Percentiles rank a stretch among this genome's conserved stretches.
phyloP scores from a whole-genome alignment of 2,888 invertebrate genomes.

The Chrysolina oricalcia region DNA sequence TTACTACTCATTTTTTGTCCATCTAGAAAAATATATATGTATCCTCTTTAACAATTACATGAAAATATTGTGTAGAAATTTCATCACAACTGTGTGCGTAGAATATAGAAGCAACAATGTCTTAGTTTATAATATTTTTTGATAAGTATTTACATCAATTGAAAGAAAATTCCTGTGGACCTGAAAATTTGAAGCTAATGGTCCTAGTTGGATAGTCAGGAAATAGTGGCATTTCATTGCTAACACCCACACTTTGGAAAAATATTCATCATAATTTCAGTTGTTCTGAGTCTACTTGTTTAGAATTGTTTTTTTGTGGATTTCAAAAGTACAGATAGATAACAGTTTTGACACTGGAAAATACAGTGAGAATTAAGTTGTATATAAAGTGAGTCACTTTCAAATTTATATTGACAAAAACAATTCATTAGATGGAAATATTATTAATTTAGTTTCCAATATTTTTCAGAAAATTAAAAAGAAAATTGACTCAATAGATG shows the following conservation, averaged over 20 bases:
- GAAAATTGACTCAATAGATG: background rate
- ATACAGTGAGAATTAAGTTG: background rate
- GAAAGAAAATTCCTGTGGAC: constrained; percentile 21
- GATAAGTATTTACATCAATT: constrained; percentile 35
- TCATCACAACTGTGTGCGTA: constrained; percentile 55
- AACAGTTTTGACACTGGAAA: background rate
- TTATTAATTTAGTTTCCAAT: background rate
- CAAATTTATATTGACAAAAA: background rate
- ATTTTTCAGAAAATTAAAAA: background rate
- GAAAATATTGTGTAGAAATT: constrained; percentile 47
- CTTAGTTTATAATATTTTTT: constrained; percentile 28
- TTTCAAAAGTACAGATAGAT: background rate
- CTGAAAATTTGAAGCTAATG: constrained; percentile 20
- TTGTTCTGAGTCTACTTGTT: background rate
- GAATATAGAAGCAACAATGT: constrained; percentile 47
- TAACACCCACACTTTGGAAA: constrained; percentile 5
- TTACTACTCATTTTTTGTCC: background rate
- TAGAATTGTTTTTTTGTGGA: background rate
- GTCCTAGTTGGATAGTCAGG: constrained; percentile 16
- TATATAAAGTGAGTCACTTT: background rate
- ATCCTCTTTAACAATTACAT: constrained; percentile 56
- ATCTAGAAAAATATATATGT: constrained; percentile 10
- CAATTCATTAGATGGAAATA: background rate
- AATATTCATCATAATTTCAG: background rate
- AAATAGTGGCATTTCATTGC: background rate